Evolutionary conservation across 2,113 vertebrate genomes (phyloP).

Genomic region (Galeopterus variegatus): DNA sequence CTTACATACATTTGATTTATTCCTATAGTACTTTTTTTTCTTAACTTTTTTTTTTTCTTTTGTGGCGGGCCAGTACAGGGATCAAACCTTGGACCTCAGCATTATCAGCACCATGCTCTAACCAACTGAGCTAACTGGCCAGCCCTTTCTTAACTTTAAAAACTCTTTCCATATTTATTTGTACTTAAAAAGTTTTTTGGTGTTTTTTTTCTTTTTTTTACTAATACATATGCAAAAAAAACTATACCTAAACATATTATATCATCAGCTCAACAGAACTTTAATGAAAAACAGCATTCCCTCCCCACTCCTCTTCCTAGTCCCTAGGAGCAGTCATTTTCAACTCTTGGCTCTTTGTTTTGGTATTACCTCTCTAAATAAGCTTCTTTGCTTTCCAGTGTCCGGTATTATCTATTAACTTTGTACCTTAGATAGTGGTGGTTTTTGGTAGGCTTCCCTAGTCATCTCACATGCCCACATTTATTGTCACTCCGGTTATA

Average conservation of each 20-base stretch:
- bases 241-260: neutral
- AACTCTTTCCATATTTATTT: neutral
- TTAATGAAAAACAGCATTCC: conserved; percentile 17
- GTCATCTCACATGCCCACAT: neutral
- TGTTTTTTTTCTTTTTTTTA: too few relatives aligned
- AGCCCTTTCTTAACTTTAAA: neutral
- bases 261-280: neutral
- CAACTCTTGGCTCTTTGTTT: neutral
- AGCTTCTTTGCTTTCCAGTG: neutral
- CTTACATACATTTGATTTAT: neutral
- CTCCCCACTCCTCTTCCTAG: neutral
- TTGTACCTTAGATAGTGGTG: neutral
- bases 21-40: neutral
- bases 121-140: too few relatives aligned
- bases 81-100: too few relatives aligned
- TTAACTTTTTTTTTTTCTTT: too few relatives aligned
- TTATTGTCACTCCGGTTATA: neutral
- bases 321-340: neutral
- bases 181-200: neutral
- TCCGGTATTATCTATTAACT: neutral
- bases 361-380: neutral
- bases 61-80: too few relatives aligned
- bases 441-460: neutral
- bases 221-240: neutral
- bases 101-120: too few relatives aligned